Evolutionary conservation across 2,113 vertebrate genomes (phyloP), one percentile per base, ranked within the genome.

Genomic region (Excalfactoria chinensis): DNA sequence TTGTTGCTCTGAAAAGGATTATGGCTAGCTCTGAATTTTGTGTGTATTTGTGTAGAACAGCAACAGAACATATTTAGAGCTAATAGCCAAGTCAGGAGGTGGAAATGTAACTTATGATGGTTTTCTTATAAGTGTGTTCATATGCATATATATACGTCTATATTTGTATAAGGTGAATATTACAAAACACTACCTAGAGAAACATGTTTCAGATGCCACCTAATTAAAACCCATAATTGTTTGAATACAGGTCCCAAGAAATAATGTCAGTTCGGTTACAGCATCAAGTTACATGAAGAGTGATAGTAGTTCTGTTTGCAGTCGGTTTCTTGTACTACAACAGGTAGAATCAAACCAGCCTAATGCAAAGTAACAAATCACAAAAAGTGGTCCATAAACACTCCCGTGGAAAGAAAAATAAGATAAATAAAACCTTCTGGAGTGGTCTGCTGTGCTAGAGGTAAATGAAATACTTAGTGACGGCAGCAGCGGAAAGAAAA

Each of bases 401-500:
- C 80, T 86, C 86, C 49, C 53, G 68, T 3, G 6, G 71, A 85
- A 91, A 69, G 60, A 17, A 93, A 93, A 80, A 19, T 74, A 75
- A 86, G 87, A 84, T 76, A 71, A 83, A 62, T 74, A 1, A 34
- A 55, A 35, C 70, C 68, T 93, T 95, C 67, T 87, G 77, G 87
- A 96, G 86, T 90, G 35, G 55, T 82, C 93, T 82, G 28, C 89
- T 78, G 72, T 95, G 88, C 66, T 96, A 90, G 97, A 97, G 79
- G 94, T 96, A 97, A 96, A 98, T 98, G 95, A 98, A 98, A 98
- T 98, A 98, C 98, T 98, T 95, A 97, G 93, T 92, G 84, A 81
- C 95, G 92, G 94, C 90, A 96, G 95, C 94, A 97, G 97, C 77
- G 95, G 92, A 96, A 62, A 26, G 28, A 55, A 62, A 95, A 97